A percentile compares a stretch with the other conserved stretches of the same genome.
Conservation (phyloP, 2,797 vertebrate genomes). For the Carduelis carduelis region DNA sequence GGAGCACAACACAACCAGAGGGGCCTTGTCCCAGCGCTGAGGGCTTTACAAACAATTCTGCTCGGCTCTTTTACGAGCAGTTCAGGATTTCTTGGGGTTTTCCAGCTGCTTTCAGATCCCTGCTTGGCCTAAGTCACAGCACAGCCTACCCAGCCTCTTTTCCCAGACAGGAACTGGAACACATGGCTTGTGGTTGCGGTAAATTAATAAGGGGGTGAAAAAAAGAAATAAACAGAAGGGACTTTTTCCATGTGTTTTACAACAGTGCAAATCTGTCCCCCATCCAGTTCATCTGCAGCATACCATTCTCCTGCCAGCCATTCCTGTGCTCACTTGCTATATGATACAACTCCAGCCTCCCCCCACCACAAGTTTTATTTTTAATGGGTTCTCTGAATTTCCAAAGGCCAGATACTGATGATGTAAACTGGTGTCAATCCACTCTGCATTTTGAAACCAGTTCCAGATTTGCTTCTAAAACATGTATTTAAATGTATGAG, state of each 20-base stretch:
- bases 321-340: neutral
- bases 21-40: neutral
- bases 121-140: neutral
- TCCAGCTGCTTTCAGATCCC: constrained; percentile 53
- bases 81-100: constrained; percentile 71
- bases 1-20: neutral
- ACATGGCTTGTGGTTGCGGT: constrained; percentile 62
- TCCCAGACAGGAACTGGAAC: constrained; percentile 68
- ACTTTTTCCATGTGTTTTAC: constrained; percentile 62
- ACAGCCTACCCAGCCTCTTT: constrained; percentile 19
- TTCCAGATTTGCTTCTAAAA: neutral
- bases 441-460: neutral
- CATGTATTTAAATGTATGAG: neutral
- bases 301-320: neutral
- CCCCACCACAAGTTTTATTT: neutral
- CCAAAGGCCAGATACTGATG: neutral
- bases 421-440: neutral
- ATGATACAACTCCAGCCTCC: neutral
- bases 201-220: constrained; percentile 62
- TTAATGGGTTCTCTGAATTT: neutral
- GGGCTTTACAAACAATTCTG: constrained; percentile 36
- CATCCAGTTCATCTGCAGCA: constrained; percentile 58
- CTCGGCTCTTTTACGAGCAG: constrained; percentile 42
- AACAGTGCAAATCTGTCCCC: constrained; percentile 52
- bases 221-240: constrained; percentile 52